Evolutionary conservation across 2,888 invertebrate species (phyloP).

Genomic region (Nasonia oneida): DNA sequence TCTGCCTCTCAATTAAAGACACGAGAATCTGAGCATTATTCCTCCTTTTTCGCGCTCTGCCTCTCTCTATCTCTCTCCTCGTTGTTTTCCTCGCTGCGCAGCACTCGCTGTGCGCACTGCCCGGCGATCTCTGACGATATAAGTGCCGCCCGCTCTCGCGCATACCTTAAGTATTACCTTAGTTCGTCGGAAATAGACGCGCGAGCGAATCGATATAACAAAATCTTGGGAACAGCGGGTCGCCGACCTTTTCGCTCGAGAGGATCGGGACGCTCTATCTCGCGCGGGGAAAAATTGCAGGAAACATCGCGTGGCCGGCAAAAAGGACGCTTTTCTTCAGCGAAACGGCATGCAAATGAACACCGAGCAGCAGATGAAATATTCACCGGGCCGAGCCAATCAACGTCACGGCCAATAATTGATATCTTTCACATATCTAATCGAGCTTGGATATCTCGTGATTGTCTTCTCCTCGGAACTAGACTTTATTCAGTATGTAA

Average conservation of each 20-base stretch:
- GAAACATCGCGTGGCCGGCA: neutral
- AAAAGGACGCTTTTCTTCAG: neutral
- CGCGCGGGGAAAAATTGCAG: neutral
- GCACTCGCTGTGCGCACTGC: neutral
- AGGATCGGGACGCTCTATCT: neutral
- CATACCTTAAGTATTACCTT: conserved; percentile 56
- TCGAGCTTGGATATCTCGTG: conserved; percentile 53
- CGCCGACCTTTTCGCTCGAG: neutral
- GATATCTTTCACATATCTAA: conserved; percentile 62
- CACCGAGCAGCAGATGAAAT: conserved; percentile 51
- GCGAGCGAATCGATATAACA: conserved; percentile 31
- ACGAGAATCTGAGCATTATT: conserved; percentile 65
- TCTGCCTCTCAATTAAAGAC: conserved; percentile 70
- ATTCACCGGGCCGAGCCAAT: conserved; percentile 59
- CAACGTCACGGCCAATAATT: conserved; percentile 62
- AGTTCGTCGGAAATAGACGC: conserved; percentile 40
- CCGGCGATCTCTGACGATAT: conserved; percentile 41
- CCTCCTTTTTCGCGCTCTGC: conserved; percentile 60
- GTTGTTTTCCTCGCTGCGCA: conserved; percentile 21
- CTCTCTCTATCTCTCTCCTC: conserved; percentile 22
- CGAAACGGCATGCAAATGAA: conserved; percentile 43
- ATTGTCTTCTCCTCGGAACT: conserved; percentile 54
- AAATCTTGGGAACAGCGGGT: conserved; percentile 38
- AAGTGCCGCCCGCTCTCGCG: conserved; percentile 51
- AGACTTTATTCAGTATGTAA: conserved; percentile 62